A percentile compares a stretch with the other conserved stretches of the same genome.
Evolutionary conservation across 1,140 invertebrate genomes (phyloP).

Genomic region (Whitmania pigra): DNA sequence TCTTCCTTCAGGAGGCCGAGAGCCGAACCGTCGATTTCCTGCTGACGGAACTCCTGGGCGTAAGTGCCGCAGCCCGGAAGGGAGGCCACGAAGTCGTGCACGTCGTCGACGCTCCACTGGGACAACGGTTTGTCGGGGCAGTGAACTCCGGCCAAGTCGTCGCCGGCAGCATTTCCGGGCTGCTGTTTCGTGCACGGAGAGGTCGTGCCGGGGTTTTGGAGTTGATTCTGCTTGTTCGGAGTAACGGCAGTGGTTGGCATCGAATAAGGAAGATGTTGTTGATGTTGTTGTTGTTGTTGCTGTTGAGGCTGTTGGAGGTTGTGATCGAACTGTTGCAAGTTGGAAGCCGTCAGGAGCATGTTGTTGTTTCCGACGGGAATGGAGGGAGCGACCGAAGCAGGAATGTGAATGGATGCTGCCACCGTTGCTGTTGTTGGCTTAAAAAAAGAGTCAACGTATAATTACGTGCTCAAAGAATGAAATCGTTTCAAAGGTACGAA

Average conservation of each 20-base stretch:
- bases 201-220: too few species aligned
- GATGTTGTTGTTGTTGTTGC: neutral
- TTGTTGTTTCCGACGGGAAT: neutral
- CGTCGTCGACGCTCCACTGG: slow-evolving; percentile 39
- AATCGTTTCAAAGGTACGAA: too few species aligned
- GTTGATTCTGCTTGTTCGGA: too few species aligned
- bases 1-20: slow-evolving; percentile 84
- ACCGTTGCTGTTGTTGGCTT: neutral
- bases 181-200: neutral
- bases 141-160: neutral
- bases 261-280: neutral
- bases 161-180: neutral
- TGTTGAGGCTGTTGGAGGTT: neutral
- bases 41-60: slow-evolving; percentile 82
- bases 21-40: slow-evolving; percentile 69
- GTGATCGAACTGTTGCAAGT: neutral
- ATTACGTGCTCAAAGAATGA: too few species aligned
- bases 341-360: neutral
- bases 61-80: slow-evolving; percentile 79
- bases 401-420: neutral
- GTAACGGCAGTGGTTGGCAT: too few species aligned
- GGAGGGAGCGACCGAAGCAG: neutral
- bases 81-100: slow-evolving; percentile 68
- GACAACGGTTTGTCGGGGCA: slow-evolving; percentile 15
- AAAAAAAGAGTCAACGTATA: too few species aligned